phyloP scores from a whole-genome alignment of 2,888 invertebrate genomes.

The Aplocera efformata region DNA sequence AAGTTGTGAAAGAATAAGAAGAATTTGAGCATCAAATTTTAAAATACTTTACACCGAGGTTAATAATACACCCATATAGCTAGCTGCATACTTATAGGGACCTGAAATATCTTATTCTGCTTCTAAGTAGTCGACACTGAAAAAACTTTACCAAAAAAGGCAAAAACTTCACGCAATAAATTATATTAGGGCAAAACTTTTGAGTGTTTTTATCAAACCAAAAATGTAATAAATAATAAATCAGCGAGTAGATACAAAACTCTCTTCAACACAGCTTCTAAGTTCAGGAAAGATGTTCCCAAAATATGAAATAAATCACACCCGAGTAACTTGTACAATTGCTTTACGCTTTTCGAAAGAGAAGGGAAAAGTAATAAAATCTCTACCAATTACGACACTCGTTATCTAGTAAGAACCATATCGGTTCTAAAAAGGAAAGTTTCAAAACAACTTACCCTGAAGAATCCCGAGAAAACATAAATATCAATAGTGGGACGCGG shows the following conservation, averaged over 20 bases:
- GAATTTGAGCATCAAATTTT: too few relatives aligned
- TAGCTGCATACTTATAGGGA: too few relatives aligned
- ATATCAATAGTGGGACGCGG: slow-evolving; percentile 66
- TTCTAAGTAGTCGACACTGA: too few relatives aligned
- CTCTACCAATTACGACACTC: slow-evolving; percentile 70
- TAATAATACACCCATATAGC: too few relatives aligned
- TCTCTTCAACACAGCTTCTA: slow-evolving; percentile 53
- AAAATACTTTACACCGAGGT: too few relatives aligned
- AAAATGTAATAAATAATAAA: slow-evolving; percentile 53
- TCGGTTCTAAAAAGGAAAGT: slow-evolving; percentile 59
- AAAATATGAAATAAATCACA: slow-evolving; percentile 64
- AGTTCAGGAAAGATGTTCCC: slow-evolving; percentile 54
- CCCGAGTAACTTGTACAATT: slow-evolving; percentile 57
- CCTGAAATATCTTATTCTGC: too few relatives aligned
- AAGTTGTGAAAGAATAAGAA: too few relatives aligned
- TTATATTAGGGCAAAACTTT: slow-evolving; percentile 38
- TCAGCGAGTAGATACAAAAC: slow-evolving; percentile 48
- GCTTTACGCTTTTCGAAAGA: slow-evolving; percentile 64
- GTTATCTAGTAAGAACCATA: slow-evolving; percentile 61
- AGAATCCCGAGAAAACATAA: slow-evolving; percentile 66
- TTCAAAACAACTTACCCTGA: slow-evolving; percentile 64
- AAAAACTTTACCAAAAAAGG: slow-evolving; percentile 10
- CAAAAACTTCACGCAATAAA: slow-evolving; percentile 29
- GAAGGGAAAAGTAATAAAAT: slow-evolving; percentile 68
- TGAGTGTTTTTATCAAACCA: slow-evolving; percentile 42